Evolutionary conservation across 2,888 invertebrate genomes (phyloP), one percentile per base, ranked within the genome.

Genomic region (Synanthedon myopaeformis): DNA sequence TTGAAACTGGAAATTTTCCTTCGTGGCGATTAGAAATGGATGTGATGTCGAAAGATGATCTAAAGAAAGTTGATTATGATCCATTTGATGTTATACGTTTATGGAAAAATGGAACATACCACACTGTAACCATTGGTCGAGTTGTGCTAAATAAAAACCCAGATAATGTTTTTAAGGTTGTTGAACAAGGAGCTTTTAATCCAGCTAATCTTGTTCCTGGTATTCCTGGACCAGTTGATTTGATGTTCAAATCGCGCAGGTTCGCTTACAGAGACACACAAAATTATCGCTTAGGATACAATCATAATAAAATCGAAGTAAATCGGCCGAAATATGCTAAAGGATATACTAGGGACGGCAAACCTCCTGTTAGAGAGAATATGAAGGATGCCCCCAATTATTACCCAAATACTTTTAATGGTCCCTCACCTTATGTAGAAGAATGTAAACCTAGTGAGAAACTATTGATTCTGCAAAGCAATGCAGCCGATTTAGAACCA

Each of bases 331-430:
- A 66, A 19, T 73, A 78, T 52, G 61, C 63, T 3, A 75, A 69
- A 50, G 69, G 64, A 0, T 79, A 81, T 54, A 66, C 63, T 35
- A 71, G 80, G 3, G 79, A 83, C 59, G 79, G 97, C 0, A 82
- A 89, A 1, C 91, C 93, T 85, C 89, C 92, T 42, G 84, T 91
- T 4, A 80, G 85, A 28, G 90, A 93, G 61, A 97, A 96, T 73
- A 95, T 96, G 85, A 92, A 89, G 23, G 94, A 93, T 42, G 93
- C 93, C 0, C 97, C 98, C 0, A 97, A 97, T 76, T 98, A 98
- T 75, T 96, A 90, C 80, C 98, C 98, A 0, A 98, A 98, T 84
- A 96, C 96, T 54, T 98, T 96, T 77, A 89, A 89, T 60, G 98
- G 97, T 0, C 96, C 97, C 0, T 88, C 90, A 57, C 90, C 90